Evolutionary conservation across 2,797 vertebrate genomes (phyloP).

Genomic region (Neosalanx taihuensis): DNA sequence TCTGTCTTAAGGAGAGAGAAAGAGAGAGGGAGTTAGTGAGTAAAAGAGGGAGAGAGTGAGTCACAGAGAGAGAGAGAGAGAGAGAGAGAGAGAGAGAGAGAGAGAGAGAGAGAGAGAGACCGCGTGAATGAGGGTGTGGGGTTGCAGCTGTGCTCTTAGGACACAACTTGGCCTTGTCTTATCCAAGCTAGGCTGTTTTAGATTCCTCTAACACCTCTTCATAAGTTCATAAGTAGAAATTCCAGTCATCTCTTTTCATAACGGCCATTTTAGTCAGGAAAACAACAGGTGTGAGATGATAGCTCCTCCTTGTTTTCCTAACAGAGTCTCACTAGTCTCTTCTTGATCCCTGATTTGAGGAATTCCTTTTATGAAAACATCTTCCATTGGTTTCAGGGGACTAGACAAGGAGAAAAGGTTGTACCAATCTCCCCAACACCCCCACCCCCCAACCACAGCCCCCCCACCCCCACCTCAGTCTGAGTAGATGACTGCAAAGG

Average conservation of each 20-base stretch:
- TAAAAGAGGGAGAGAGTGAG: neutral
- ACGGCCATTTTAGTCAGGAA: neutral
- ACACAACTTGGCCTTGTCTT: neutral
- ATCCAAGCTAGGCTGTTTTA: neutral
- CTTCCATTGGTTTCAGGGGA: too few species aligned
- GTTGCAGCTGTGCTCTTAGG: slow-evolving; percentile 47
- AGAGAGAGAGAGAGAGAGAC: neutral
- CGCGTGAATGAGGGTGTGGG: slow-evolving; percentile 4
- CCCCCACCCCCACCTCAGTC: neutral
- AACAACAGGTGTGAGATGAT: neutral
- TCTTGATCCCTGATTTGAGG: too few species aligned
- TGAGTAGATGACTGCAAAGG: too few species aligned
- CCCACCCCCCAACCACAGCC: neutral
- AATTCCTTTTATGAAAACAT: too few species aligned
- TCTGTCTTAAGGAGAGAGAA: slow-evolving; percentile 23
- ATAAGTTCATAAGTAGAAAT: neutral
- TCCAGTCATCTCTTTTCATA: neutral
- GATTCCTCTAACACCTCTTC: neutral
- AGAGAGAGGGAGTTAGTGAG: slow-evolving; percentile 4
- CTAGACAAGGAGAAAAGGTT: too few species aligned
- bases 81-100: slow-evolving; percentile 17
- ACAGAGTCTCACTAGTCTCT: neutral
- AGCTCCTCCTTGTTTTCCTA: neutral
- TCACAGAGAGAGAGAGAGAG: slow-evolving; percentile 9
- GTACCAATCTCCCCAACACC: too few species aligned